Conservation (phyloP, 2,113 vertebrate species). For the Bujurquina vittata region DNA sequence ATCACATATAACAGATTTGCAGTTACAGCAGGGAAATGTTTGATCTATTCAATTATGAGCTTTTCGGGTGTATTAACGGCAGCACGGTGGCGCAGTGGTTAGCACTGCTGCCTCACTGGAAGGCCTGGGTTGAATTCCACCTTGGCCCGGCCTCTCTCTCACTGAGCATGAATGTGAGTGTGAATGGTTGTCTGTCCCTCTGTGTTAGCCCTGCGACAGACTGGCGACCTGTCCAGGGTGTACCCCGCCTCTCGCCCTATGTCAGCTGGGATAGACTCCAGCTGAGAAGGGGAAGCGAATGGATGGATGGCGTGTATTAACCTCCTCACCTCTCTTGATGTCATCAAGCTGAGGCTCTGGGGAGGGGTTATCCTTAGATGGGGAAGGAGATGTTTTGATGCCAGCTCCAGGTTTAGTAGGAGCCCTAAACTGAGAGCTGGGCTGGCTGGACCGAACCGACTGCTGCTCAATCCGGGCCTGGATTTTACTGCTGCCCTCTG, state of each 20-base stretch:
- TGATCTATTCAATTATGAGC: not conserved
- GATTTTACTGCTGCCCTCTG: conserved; percentile 98
- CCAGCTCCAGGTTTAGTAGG: conserved; percentile 89
- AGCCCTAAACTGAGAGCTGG: conserved; percentile 89
- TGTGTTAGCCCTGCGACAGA: no score
- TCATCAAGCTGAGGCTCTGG: conserved; percentile 97
- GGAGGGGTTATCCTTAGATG: conserved; percentile 94
- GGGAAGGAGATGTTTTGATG: conserved; percentile 94
- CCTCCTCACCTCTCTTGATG: conserved; percentile 93
- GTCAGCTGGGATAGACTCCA: no score
- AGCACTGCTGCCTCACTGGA: no score
- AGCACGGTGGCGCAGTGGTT: no score
- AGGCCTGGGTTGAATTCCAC: no score
- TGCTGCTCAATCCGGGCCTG: conserved; percentile 96
- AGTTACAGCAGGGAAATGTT: not conserved
- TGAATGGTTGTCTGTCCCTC: no score
- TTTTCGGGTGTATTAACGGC: no score
- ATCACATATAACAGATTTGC: not conserved
- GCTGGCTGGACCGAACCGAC: conserved; percentile 86
- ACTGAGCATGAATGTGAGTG: no score
- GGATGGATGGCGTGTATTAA: fast-evolving
- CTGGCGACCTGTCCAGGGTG: no score
- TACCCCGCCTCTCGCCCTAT: no score
- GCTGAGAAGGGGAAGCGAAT: no score
- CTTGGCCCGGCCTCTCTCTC: no score